These are phyloP conservation scores for Loriculus beryllinus DNA, from an alignment of 2,797 vertebrate genomes.

Conservation along the genomic window DNA sequence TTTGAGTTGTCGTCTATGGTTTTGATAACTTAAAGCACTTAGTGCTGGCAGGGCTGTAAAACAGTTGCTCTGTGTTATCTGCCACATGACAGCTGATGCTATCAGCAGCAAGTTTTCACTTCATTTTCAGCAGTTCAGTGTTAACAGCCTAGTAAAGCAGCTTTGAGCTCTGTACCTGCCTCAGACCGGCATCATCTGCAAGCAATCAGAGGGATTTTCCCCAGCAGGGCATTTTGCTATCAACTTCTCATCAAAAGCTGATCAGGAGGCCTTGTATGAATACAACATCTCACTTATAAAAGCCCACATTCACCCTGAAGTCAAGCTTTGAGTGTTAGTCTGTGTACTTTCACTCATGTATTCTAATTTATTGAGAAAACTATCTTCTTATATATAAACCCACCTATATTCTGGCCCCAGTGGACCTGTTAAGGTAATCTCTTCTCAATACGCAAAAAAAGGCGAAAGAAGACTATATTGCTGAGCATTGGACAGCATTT, in stretches of 20 bases:
- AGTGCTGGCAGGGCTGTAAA: neutral
- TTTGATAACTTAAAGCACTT: neutral
- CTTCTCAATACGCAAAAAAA: neutral
- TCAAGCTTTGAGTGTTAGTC: accelerated
- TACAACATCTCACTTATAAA: neutral
- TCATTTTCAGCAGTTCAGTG: neutral
- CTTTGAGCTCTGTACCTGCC: accelerated
- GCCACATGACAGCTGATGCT: accelerated
- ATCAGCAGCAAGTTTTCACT: neutral
- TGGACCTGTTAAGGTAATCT: neutral
- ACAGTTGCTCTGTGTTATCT: accelerated
- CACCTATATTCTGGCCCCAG: accelerated
- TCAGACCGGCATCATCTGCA: neutral
- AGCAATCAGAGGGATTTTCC: neutral
- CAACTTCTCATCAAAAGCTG: neutral
- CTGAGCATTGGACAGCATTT: neutral
- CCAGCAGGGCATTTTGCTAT: neutral
- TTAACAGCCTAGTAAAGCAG: neutral
- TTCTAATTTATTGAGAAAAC: neutral
- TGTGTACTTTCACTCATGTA: accelerated
- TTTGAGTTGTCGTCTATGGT: neutral
- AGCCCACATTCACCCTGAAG: accelerated
- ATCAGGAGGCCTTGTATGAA: accelerated
- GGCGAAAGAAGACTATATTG: neutral
- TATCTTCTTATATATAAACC: accelerated